Base-by-base conservation (phyloP, 1,140 invertebrate species). In the Drosophila pruinosa region DNA sequence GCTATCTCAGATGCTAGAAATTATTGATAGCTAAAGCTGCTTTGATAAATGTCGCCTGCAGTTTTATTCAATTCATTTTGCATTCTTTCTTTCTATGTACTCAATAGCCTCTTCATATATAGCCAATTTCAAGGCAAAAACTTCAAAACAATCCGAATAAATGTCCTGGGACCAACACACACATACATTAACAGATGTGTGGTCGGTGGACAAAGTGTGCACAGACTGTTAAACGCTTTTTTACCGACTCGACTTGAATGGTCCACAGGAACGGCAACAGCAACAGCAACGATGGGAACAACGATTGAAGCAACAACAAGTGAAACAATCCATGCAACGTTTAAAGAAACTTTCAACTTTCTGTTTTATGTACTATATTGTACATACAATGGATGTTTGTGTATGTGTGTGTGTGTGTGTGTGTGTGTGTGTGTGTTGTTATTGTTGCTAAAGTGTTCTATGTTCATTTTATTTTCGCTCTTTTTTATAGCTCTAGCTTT, bases 141-240 rank as follows among this genome's bases (percentile, higher is more conserved):
- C 72, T 81, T 71, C 34, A 77, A 86, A 85, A 86, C 82, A 81
- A 86, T 75, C 63, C 82, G 57, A 72, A 86, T 88, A 86, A 86
- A 86, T 82, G 82, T 88, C 77, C 67, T 63, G 71, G 19, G 56
- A 52, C 15, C 17, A n/a, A 15, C 47, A 65, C 14, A 64, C 41
- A 48, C 26, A 52, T 12, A 54, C 59, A 47, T 10, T 10, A 12
- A 24, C 8, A 14, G 24, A 31, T 34, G 31, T 19, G 19, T 36
- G 62, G 21, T 52, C 34, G 17, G 24, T 17, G 26, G 48, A 54
- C 15, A 77, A 77, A 71, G 69, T 78, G 75, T 81, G 81, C 78
- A 74, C 69, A 74, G 78, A 82, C 65, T 83, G 70, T 82, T 78
- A 78, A 81, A 78, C 82, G 69, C 41, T 78, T 61, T 79, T 85